Evolutionary conservation across 2,113 vertebrate genomes (phyloP).

Genomic region (Brachypodius melanocephalos): DNA sequence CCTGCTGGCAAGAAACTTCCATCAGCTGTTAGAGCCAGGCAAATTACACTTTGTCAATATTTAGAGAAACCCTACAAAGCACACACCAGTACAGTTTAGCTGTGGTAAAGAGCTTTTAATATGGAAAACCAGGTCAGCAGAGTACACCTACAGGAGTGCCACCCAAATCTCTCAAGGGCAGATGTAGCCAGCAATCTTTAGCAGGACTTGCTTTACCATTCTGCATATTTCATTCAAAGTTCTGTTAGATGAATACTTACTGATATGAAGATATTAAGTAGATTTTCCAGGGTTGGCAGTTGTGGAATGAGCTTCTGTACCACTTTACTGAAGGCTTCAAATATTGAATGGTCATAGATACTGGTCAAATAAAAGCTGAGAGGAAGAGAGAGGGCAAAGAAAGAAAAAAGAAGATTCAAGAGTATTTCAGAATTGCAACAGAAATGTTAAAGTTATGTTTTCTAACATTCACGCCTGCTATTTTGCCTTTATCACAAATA

Average conservation of each 20-base stretch:
- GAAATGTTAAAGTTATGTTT: neutral
- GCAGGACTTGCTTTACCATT: neutral
- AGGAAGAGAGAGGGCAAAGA: neutral
- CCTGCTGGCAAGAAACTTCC: neutral
- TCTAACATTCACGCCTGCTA: neutral
- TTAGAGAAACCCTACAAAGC: neutral
- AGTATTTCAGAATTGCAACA: neutral
- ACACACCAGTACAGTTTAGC: neutral
- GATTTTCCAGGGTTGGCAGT: slow-evolving; percentile 96
- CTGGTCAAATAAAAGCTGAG: slow-evolving; percentile 98
- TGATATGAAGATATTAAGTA: slow-evolving; percentile 99
- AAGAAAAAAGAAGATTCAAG: neutral
- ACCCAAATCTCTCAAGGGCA: neutral
- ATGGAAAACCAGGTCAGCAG: neutral
- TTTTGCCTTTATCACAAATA: neutral
- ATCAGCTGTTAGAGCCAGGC: neutral
- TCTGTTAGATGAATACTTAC: slow-evolving; percentile 76
- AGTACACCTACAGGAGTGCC: neutral
- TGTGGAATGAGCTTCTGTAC: slow-evolving; percentile 99
- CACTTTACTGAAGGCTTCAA: slow-evolving; percentile 99
- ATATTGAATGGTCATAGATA: slow-evolving; percentile 99
- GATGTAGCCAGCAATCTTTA: neutral
- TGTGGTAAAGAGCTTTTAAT: neutral
- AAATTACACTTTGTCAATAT: neutral
- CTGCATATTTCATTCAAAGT: neutral